Evolutionary conservation across 2,113 vertebrate species (phyloP).

Genomic region (Haliaeetus leucogaster): DNA sequence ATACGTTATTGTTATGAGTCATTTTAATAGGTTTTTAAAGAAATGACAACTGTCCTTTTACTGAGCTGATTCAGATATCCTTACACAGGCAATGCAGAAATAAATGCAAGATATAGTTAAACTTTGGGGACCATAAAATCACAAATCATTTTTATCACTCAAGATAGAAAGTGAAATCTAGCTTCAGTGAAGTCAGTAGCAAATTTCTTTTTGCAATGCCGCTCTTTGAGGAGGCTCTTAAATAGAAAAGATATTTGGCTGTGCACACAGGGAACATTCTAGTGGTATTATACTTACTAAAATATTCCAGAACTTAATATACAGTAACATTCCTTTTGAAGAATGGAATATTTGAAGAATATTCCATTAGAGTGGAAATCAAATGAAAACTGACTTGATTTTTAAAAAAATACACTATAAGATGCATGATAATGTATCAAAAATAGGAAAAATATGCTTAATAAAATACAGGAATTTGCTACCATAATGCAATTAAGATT

Average conservation of each 20-base stretch:
- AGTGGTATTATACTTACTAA: background rate
- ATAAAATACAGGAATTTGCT: background rate
- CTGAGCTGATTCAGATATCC: background rate
- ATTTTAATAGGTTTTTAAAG: background rate
- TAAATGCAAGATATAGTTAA: background rate
- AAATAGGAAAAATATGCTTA: background rate
- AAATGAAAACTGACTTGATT: background rate
- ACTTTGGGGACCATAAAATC: background rate
- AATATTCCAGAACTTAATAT: background rate
- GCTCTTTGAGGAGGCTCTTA: background rate
- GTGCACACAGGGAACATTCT: background rate
- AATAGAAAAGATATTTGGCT: background rate
- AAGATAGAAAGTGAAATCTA: background rate
- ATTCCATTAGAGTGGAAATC: background rate
- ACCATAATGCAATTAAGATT: background rate
- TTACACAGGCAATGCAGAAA: background rate
- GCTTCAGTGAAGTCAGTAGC: background rate
- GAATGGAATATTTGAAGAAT: background rate
- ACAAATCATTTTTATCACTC: background rate
- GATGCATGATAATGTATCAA: background rate
- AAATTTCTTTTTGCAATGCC: background rate
- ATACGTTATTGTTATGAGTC: accelerated
- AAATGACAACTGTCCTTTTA: background rate
- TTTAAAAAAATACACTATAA: background rate
- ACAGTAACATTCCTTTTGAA: background rate